phyloP scores from a whole-genome alignment of 2,888 invertebrate genomes.

The Phortica okadai region DNA sequence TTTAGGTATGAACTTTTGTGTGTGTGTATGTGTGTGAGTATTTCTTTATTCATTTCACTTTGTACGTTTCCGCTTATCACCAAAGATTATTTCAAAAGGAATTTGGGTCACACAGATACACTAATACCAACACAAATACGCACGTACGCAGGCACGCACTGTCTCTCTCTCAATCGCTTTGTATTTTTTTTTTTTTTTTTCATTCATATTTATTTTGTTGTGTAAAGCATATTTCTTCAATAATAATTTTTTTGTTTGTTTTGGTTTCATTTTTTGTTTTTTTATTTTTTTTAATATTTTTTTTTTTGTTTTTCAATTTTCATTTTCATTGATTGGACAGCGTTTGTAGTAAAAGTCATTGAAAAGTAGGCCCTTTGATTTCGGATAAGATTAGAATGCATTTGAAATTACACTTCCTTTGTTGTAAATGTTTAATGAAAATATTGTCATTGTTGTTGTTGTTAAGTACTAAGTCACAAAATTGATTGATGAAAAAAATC shows the following conservation, averaged over 20 bases:
- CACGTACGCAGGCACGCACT: conserved; percentile 34
- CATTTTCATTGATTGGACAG: background rate
- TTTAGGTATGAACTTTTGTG: conserved; percentile 23
- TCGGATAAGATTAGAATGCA: background rate
- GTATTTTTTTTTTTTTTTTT: conserved; percentile 1
- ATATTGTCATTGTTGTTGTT: too few relatives aligned
- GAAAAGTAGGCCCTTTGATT: conserved; percentile 1
- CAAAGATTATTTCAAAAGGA: conserved; percentile 59
- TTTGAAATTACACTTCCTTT: background rate
- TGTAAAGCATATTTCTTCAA: conserved; percentile 46
- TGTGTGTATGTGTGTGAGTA: conserved; percentile 22
- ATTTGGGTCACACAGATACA: conserved; percentile 59
- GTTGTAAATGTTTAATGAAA: background rate
- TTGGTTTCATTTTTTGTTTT: conserved; percentile 7
- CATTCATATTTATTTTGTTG: conserved; percentile 48
- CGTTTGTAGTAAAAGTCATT: background rate
- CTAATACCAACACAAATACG: conserved; percentile 30
- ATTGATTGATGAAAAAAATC: too few relatives aligned
- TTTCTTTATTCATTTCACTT: conserved; percentile 54
- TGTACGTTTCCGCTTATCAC: conserved; percentile 64
- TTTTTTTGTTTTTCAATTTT: conserved; percentile 30
- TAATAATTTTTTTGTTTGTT: conserved; percentile 24
- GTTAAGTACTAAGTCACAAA: too few relatives aligned
- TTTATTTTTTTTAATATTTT: conserved; percentile 46
- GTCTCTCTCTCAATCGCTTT: conserved; percentile 14